Percentiles rank a stretch among this genome's conserved stretches.
Evolutionary conservation across 2,113 vertebrate genomes (phyloP).

Genomic region (Apus apus): DNA sequence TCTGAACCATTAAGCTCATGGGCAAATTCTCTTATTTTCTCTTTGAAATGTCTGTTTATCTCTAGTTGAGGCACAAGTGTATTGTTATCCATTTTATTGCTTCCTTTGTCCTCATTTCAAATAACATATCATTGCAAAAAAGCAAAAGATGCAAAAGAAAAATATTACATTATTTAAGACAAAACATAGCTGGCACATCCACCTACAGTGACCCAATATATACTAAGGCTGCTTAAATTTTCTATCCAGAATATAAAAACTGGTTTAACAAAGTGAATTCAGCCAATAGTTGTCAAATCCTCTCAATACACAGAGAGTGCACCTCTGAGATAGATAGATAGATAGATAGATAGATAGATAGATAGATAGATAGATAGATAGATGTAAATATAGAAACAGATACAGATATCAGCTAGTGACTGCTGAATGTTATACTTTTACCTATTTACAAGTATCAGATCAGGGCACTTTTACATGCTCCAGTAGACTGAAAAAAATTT

Average conservation of each 20-base stretch:
- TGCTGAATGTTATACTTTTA: neutral
- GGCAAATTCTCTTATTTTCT: neutral
- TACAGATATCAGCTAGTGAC: neutral
- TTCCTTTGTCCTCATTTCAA: neutral
- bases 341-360: neutral
- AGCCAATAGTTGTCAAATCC: neutral
- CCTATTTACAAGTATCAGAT: neutral
- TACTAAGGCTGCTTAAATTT: neutral
- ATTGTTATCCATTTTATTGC: neutral
- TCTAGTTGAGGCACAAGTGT: neutral
- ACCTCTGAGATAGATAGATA: neutral
- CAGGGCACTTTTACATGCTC: neutral
- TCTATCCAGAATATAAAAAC: neutral
- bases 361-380: neutral
- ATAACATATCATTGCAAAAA: neutral
- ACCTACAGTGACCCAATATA: neutral
- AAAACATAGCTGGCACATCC: neutral
- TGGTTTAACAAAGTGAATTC: neutral
- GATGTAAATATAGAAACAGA: no score
- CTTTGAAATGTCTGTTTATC: neutral
- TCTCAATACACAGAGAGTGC: neutral
- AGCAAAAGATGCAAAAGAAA: neutral
- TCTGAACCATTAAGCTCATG: neutral
- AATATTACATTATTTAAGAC: neutral
- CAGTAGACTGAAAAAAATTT: neutral